A percentile compares a stretch with the other conserved stretches of the same genome.
Evolutionary conservation across 1,140 invertebrate species (phyloP).

Genomic region (Solenopsis fugax): DNA sequence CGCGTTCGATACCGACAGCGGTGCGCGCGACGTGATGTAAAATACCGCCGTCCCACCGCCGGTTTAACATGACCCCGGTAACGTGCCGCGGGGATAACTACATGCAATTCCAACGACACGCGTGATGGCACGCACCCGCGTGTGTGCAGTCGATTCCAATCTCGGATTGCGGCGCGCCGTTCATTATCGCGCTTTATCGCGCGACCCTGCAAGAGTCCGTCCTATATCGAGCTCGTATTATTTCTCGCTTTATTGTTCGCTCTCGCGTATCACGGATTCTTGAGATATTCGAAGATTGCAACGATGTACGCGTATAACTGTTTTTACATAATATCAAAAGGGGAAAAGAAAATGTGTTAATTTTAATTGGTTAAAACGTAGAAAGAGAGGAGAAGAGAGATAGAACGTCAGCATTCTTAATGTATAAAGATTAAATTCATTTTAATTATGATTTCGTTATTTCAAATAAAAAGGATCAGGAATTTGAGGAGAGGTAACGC

Average conservation of each 20-base stretch:
- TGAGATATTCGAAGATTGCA: constrained; percentile 27
- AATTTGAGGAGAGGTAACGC: neutral
- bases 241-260: constrained; percentile 23
- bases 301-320: neutral
- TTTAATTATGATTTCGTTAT: neutral
- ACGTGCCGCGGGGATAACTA: constrained; percentile 64
- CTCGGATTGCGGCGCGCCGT: constrained; percentile 66
- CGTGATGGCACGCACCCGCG: constrained; percentile 77
- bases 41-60: constrained; percentile 8
- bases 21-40: constrained; percentile 29
- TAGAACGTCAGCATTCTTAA: neutral
- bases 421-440: neutral
- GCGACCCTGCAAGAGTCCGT: constrained; percentile 7
- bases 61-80: constrained; percentile 47
- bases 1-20: constrained; percentile 54
- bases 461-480: neutral
- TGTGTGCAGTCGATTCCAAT: constrained; percentile 66
- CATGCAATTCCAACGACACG: constrained; percentile 74
- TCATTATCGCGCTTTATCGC: constrained; percentile 75
- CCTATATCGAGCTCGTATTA: constrained; percentile 27
- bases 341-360: neutral
- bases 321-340: neutral
- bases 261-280: constrained; percentile 28
- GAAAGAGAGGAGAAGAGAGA: neutral
- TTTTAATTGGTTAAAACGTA: neutral